Conservation (phyloP, 1,140 invertebrate genomes). For the Rhopalosiphum padi region DNA sequence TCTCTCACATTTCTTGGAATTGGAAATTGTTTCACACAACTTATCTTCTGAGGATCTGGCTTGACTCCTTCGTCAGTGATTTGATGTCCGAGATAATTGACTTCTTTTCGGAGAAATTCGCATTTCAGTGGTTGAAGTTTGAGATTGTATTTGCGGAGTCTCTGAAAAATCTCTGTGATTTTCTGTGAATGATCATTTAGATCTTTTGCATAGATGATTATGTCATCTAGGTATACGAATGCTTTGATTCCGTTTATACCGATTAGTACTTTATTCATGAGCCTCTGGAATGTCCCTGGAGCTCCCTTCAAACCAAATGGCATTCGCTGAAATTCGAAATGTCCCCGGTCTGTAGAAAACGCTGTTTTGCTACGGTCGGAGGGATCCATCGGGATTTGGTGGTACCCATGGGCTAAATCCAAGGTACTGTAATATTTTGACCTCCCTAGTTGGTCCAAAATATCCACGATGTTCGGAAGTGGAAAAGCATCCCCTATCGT, state of each 20-base stretch:
- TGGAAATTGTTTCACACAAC: slow-evolving; percentile 41
- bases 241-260: not conserved
- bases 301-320: not conserved
- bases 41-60: not conserved
- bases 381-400: not conserved
- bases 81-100: slow-evolving; percentile 19
- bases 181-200: not conserved
- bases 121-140: slow-evolving; percentile 44
- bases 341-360: not conserved
- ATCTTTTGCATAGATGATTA: not conserved
- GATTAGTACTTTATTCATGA: not conserved
- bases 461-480: slow-evolving; percentile 63
- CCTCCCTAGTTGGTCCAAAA: slow-evolving; percentile 65
- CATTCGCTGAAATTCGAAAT: not conserved
- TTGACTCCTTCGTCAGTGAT: not conserved
- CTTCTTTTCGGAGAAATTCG: not conserved
- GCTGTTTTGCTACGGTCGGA: not conserved
- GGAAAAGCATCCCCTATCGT: not conserved
- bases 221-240: slow-evolving; percentile 22
- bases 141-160: not conserved
- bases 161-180: not conserved
- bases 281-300: not conserved
- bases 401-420: not conserved
- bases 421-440: slow-evolving; percentile 61
- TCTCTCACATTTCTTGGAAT: slow-evolving; percentile 58